Percentiles rank a stretch among this genome's conserved stretches.
These are phyloP conservation scores for Papilio glaucus DNA, from an alignment of 1,140 invertebrate species.

Conservation along the genomic window DNA sequence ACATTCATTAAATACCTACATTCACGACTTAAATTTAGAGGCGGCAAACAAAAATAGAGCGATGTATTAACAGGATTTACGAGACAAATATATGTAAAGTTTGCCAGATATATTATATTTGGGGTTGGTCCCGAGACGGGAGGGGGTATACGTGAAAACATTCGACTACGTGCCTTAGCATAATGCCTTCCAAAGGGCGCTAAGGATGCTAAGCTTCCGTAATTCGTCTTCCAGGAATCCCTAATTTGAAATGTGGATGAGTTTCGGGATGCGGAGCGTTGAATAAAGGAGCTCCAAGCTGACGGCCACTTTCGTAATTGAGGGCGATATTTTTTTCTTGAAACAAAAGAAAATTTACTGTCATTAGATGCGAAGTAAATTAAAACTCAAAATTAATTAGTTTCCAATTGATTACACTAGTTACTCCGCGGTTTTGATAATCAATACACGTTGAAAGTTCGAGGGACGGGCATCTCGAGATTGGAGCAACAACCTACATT, in stretches of 20 bases:
- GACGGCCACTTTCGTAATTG: constrained; percentile 21
- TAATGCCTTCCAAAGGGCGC: constrained; percentile 78
- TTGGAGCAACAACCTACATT: too few relatives aligned
- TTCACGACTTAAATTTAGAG: constrained; percentile 73
- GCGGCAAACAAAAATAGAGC: constrained; percentile 80
- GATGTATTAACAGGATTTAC: constrained; percentile 82
- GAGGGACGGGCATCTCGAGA: too few relatives aligned
- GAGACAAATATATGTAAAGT: constrained; percentile 84
- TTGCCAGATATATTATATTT: constrained; percentile 82
- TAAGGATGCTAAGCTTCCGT: constrained; percentile 74
- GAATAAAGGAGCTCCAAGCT: constrained; percentile 29
- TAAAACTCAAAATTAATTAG: too few relatives aligned
- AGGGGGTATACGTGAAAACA: constrained; percentile 78
- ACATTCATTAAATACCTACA: constrained; percentile 78
- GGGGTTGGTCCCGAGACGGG: constrained; percentile 75
- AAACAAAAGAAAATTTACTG: constrained; percentile 25
- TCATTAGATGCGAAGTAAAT: background rate
- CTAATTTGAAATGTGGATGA: constrained; percentile 82
- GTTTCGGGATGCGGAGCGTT: constrained; percentile 59
- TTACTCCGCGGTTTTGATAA: too few relatives aligned
- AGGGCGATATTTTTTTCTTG: background rate
- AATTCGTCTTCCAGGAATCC: constrained; percentile 82
- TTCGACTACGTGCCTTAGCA: constrained; percentile 79
- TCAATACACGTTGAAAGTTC: too few relatives aligned
- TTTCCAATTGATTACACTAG: too few relatives aligned